Percentiles rank a stretch among this genome's conserved stretches.
Conservation (phyloP, 2,797 vertebrate species). For the Chromobotia macracanthus region DNA sequence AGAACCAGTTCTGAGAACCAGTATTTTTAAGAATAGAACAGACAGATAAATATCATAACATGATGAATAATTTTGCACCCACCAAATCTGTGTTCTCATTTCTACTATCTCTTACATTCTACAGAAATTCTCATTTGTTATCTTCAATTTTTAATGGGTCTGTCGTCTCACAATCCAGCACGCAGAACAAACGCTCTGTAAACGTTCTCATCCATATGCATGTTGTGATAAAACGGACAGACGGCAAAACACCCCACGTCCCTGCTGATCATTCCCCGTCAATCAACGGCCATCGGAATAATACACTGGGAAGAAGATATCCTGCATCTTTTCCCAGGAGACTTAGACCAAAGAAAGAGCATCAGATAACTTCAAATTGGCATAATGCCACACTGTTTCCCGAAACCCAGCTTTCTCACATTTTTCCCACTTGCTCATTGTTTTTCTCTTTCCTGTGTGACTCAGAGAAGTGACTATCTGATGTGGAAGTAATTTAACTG, state of each 20-base stretch:
- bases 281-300: slow-evolving; percentile 39
- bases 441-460: slow-evolving; percentile 49
- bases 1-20: no score
- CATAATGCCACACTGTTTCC: slow-evolving; percentile 26
- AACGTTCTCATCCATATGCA: slow-evolving; percentile 30
- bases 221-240: slow-evolving; percentile 6
- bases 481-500: slow-evolving; percentile 75
- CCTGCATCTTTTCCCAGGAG: slow-evolving; percentile 19
- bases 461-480: slow-evolving; percentile 75
- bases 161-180: not conserved
- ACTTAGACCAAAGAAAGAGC: slow-evolving; percentile 22
- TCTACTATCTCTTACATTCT: not conserved
- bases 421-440: not conserved
- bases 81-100: not conserved
- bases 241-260: not conserved
- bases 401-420: not conserved
- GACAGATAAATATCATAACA: no score
- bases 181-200: not conserved
- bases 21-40: no score
- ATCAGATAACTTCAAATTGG: slow-evolving; percentile 40
- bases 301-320: slow-evolving; percentile 10
- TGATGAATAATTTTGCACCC: no score
- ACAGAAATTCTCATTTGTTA: slow-evolving; percentile 37
- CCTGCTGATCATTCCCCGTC: not conserved
- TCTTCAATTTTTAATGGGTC: slow-evolving; percentile 12